phyloP scores from a whole-genome alignment of 2,797 vertebrate species.

The Crenuchus spilurus region DNA sequence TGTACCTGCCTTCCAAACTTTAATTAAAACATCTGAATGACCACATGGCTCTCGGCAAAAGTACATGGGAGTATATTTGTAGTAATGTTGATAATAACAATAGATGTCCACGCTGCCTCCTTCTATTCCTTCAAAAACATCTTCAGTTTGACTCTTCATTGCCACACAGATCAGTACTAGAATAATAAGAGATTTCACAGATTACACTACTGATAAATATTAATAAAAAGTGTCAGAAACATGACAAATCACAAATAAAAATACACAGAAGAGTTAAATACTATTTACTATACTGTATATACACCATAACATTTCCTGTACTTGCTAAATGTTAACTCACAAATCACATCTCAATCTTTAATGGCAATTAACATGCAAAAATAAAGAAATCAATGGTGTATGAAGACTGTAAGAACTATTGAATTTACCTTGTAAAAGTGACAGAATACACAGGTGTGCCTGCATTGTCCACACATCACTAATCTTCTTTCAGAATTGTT shows the following conservation, averaged over 20 bases:
- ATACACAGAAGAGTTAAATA: background rate
- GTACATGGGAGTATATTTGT: constrained; percentile 26
- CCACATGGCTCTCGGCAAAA: constrained; percentile 16
- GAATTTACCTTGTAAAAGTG: constrained; percentile 35
- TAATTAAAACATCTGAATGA: constrained; percentile 30
- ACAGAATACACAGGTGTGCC: constrained; percentile 14
- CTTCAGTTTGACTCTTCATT: constrained; percentile 21
- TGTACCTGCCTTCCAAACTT: background rate
- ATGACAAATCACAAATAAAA: too few species aligned
- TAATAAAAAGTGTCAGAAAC: background rate
- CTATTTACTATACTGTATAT: background rate
- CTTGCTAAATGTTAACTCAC: too few species aligned
- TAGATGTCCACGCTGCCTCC: constrained; percentile 30
- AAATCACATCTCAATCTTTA: background rate
- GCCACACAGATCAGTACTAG: constrained; percentile 19
- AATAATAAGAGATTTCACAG: background rate
- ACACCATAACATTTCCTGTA: too few species aligned
- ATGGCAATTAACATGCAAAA: background rate
- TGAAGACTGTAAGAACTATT: background rate
- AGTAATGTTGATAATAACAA: constrained; percentile 10
- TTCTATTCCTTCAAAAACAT: constrained; percentile 19
- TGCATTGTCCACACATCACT: constrained; percentile 7
- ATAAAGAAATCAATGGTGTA: background rate
- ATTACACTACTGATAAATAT: background rate
- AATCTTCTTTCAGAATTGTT: background rate